Conservation (phyloP, 2,888 invertebrate genomes). For the Scaptomyza flava region DNA sequence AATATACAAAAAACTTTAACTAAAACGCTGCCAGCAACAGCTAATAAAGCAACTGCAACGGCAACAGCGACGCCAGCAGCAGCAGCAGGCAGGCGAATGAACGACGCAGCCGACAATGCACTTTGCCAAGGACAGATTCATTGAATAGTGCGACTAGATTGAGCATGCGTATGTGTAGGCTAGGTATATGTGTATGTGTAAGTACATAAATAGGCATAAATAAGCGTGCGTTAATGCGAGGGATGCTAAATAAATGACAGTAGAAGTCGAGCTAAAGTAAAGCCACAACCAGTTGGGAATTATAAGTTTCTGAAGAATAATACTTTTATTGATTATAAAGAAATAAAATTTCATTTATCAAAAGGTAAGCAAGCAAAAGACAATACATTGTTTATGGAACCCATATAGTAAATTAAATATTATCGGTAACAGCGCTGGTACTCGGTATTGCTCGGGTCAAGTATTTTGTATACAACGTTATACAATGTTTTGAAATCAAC, state of each 20-base stretch:
- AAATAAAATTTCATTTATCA: too few relatives aligned
- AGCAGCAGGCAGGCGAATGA: constrained; percentile 63
- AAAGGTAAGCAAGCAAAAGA: too few relatives aligned
- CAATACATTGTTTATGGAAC: not conserved
- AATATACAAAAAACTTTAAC: constrained; percentile 30
- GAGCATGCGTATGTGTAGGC: constrained; percentile 25
- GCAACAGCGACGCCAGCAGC: constrained; percentile 5
- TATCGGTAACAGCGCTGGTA: not conserved
- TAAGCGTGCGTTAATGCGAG: constrained; percentile 29
- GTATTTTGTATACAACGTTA: not conserved
- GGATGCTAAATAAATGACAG: constrained; percentile 10
- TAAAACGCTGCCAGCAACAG: constrained; percentile 44
- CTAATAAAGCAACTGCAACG: constrained; percentile 33
- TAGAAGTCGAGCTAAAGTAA: not conserved
- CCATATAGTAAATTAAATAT: not conserved
- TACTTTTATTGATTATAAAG: not conserved
- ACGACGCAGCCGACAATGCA: constrained; percentile 81
- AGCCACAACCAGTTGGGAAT: not conserved
- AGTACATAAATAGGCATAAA: constrained; percentile 7
- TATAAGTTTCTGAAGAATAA: not conserved
- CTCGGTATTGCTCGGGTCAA: not conserved
- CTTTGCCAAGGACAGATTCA: constrained; percentile 84
- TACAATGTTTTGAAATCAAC: constrained; percentile 20
- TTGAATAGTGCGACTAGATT: constrained; percentile 77
- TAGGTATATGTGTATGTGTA: constrained; percentile 11